Percentiles rank a stretch among this genome's conserved stretches.
phyloP scores from a whole-genome alignment of 2,797 vertebrate genomes.

The Cephalopachus bancanus region DNA sequence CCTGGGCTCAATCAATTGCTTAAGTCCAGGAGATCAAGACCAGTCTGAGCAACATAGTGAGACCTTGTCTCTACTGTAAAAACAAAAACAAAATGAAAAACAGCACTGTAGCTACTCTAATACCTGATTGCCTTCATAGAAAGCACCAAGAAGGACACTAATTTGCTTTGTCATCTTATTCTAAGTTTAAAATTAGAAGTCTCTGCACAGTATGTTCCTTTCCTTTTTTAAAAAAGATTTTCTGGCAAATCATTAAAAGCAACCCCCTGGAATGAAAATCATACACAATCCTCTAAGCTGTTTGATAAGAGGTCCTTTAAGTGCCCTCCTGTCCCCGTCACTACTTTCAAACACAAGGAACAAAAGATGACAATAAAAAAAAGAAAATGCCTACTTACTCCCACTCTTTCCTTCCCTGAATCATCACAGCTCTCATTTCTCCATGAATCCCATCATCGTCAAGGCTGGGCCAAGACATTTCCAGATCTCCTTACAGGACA shows the following conservation, averaged over 20 bases:
- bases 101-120: background rate
- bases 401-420: background rate
- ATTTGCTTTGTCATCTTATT: background rate
- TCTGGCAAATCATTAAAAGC: conserved; percentile 36
- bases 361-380: conserved; percentile 31
- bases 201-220: background rate
- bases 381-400: background rate
- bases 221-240: background rate
- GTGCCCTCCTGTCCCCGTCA: background rate
- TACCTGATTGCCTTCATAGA: background rate
- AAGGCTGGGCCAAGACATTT: background rate
- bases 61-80: background rate
- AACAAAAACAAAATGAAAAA: background rate
- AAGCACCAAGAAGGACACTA: background rate
- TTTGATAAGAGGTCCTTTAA: background rate
- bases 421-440: background rate
- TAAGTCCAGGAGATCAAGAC: too few species aligned
- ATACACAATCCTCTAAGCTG: background rate
- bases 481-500: conserved; percentile 1
- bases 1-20: too few species aligned
- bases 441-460: background rate
- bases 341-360: background rate
- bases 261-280: background rate
- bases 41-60: too few species aligned
- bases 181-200: conserved; percentile 11